Base-by-base conservation (phyloP, 2,113 vertebrate species). In the Panthera uncia region DNA sequence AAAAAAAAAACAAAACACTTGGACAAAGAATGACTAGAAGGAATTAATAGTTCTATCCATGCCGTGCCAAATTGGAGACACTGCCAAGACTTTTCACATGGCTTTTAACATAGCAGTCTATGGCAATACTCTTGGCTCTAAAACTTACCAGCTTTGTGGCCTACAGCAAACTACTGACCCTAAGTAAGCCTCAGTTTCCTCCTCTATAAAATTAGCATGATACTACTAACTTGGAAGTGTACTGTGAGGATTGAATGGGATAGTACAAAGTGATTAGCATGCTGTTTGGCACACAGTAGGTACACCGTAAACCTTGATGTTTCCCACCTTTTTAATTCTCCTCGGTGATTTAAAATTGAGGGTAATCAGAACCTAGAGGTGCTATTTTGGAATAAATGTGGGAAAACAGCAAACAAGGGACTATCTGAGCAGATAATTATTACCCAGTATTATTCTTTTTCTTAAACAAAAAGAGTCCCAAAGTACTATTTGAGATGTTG, bases 351-450 rank as follows among this genome's bases (percentile, higher is more conserved):
- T 89, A 50, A 90, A 97, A 82, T 33, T n/a, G 68, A 91, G 52
- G 31, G 50, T 55, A 57, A 86, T 76, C 61, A 74, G 52, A 94
- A 63, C 65, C 81, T 16, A 88, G 80, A 91, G n/a, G 31, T 87
- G 29, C 55, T 89, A 25, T 80, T 94, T 74, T 45, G 3, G 74
- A 93, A 83, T 82, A 89, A 97, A 95, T 38, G 9, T 41, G 41
- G 29, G 50, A 41, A 83, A 41, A 52, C 66, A 83, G 69, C n/a
- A 66, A 95, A 80, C 15, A 65, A 85, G 52, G 48, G 38, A 73
- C 52, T 82, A 61, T 74, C 86, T 95, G 55, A 23, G 36, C 10
- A 94, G 89, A 95, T 21, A 83, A 50, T 96, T 86, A 92, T 93
- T 79, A 68, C 61, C 8, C 15, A 92, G 63, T 74, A 41, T 33